These are phyloP conservation scores for Caenorhabditis macrosperma DNA, from an alignment of 2,888 invertebrate species.

Conservation along the genomic window DNA sequence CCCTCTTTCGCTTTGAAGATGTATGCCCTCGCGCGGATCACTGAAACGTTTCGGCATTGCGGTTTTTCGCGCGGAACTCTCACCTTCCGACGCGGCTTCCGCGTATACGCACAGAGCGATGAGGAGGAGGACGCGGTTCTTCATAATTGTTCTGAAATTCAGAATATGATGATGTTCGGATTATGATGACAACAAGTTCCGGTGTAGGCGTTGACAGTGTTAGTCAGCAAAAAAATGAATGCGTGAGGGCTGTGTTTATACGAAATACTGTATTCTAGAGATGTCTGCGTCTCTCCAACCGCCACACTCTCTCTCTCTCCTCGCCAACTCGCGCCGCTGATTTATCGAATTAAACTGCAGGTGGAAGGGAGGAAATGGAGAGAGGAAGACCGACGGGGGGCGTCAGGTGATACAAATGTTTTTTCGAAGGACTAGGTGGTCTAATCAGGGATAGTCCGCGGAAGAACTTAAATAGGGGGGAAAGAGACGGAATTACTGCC, in stretches of 20 bases:
- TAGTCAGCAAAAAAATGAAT: conserved; percentile 15
- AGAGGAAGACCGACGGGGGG: background rate
- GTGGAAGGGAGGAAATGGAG: background rate
- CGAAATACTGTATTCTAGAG: conserved; percentile 39
- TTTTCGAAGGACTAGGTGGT: conserved; percentile 24
- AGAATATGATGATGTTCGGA: background rate
- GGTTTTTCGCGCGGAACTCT: no score
- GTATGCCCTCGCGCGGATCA: conserved; percentile 63
- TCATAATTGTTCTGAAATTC: conserved; percentile 19
- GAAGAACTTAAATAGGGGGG: background rate
- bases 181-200: conserved; percentile 19
- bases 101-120: conserved; percentile 17
- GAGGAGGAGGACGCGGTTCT: conserved; percentile 24
- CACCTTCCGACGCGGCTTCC: conserved; percentile 40
- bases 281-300: conserved; percentile 17
- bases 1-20: conserved; percentile 65
- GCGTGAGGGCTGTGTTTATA: background rate
- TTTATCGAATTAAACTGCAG: conserved; percentile 50
- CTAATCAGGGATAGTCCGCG: conserved; percentile 16
- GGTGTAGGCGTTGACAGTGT: conserved; percentile 17
- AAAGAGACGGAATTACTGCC: background rate
- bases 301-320: conserved; percentile 4
- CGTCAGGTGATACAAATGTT: conserved; percentile 50
- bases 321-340: conserved; percentile 33
- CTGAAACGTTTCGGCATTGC: no score